Base-by-base conservation (phyloP, 1,140 invertebrate species). In the Coptotermes formosanus region DNA sequence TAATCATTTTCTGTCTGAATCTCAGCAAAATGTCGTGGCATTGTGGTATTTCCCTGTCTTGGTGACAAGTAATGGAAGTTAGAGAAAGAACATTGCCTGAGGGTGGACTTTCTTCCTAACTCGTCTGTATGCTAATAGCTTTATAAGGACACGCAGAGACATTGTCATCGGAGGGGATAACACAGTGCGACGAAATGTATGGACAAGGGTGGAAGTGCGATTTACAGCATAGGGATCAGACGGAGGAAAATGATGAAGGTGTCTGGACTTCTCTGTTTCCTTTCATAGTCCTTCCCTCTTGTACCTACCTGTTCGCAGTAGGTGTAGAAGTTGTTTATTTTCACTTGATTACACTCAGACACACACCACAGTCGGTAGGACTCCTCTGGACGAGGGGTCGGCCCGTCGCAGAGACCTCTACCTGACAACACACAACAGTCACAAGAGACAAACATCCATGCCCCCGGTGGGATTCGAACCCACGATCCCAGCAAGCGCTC, bases 91-190 rank as follows among this genome's bases (percentile, higher is more conserved):
- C 52, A 55, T 30, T 9, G 64, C 64, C 64, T 8, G 8, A 30
- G 64, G 64, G 64, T 75, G 64, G 64, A 75, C 64, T 75, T 75
- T 75, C 64, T 75, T 75, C 64, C 64, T 30, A 75, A 75, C 64
- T 75, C 64, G 64, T 75, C 64, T 75, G 64, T 75, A 75, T 75
- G 64, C 64, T 75, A 75, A 75, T 75, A 19, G 14, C 21, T 64
- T 64, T 21, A 64, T n/a, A n/a, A 23, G 25, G 59, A 64, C 45
- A 48, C 14, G 59, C 25, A 23, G 59, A 64, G 59, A 64, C 59
- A 64, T 19, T 64, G 59, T 1, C 64, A 8, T 30, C 25, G 14
- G 64, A 3, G n/a, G 64, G 64, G 64, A 75, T 75, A 9, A 30
- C 11, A 30, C 64, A 30, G 8, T n/a, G n/a, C 16, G 64, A n/a